Percentiles rank a stretch among this genome's conserved stretches.
phyloP scores from a whole-genome alignment of 2,797 vertebrate species.

The Tympanoctomys barrerae region DNA sequence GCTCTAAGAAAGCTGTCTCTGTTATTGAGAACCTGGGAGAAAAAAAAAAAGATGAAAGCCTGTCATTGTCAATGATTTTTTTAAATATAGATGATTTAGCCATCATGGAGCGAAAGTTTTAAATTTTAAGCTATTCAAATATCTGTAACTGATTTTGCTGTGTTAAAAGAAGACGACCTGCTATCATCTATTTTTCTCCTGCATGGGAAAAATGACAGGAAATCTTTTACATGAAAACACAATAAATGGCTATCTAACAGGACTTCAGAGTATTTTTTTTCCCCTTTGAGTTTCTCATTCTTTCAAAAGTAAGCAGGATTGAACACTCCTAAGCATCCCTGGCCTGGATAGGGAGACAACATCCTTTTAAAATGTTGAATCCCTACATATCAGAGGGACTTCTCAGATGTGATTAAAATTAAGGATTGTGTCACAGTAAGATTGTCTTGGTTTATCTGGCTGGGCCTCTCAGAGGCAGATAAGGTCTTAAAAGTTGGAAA shows the following conservation, averaged over 20 bases:
- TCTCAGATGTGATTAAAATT: neutral
- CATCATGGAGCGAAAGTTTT: constrained; percentile 20
- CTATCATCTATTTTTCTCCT: neutral
- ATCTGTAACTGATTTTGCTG: neutral
- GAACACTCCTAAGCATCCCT: neutral
- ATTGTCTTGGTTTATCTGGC: neutral
- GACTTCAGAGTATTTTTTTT: neutral
- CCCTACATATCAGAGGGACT: neutral
- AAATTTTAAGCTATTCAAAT: neutral
- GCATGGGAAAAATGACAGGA: neutral
- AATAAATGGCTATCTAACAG: neutral
- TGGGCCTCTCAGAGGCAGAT: neutral
- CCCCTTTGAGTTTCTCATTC: neutral
- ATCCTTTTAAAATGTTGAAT: neutral
- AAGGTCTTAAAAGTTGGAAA: neutral
- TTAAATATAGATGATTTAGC: neutral
- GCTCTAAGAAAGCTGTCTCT: neutral
- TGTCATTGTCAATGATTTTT: neutral
- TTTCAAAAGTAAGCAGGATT: neutral
- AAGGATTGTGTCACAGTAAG: neutral
- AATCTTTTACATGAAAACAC: neutral
- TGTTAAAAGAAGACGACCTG: constrained; percentile 4
- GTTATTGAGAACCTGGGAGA: neutral
- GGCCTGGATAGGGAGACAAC: neutral
- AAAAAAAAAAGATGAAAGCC: neutral